phyloP scores from a whole-genome alignment of 2,797 vertebrate genomes.

The Moxostoma hubbsi region DNA sequence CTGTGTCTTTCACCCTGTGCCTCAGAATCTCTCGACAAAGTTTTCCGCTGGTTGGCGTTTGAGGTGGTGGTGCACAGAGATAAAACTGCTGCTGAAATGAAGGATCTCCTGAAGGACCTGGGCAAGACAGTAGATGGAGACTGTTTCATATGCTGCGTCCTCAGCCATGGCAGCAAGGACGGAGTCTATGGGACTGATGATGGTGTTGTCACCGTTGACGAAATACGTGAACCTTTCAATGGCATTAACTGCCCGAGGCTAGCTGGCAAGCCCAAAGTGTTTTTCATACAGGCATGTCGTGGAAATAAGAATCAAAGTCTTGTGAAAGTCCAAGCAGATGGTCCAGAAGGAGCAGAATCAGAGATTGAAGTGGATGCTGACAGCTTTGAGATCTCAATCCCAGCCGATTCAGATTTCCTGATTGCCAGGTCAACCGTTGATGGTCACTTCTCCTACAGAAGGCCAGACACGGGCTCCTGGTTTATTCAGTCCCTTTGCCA shows the following conservation, averaged over 20 bases:
- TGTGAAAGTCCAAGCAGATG: constrained; percentile 68
- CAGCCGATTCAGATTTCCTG: constrained; percentile 83
- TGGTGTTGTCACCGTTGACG: constrained; percentile 66
- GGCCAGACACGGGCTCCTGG: constrained; percentile 72
- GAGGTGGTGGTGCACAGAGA: constrained; percentile 65
- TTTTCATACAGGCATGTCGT: constrained; percentile 93
- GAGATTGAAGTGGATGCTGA: constrained; percentile 57
- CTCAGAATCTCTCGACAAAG: constrained; percentile 71
- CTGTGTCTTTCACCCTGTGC: background rate
- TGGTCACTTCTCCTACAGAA: constrained; percentile 70
- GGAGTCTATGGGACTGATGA: constrained; percentile 75
- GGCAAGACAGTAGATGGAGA: constrained; percentile 63
- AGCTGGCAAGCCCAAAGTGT: constrained; percentile 86
- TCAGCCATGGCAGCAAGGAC: constrained; percentile 83
- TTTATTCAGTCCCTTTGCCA: constrained; percentile 87
- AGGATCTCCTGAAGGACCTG: constrained; percentile 57
- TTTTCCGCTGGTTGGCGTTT: constrained; percentile 84
- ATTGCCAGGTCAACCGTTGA: constrained; percentile 83
- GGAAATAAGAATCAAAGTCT: constrained; percentile 68
- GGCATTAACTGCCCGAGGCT: constrained; percentile 72
- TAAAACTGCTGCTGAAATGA: constrained; percentile 73
- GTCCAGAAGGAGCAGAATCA: background rate
- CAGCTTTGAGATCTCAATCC: constrained; percentile 58
- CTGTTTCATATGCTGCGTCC: constrained; percentile 88
- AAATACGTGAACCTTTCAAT: constrained; percentile 79